Evolutionary conservation across 2,888 invertebrate species (phyloP).

Genomic region (Ectobius pallidus): DNA sequence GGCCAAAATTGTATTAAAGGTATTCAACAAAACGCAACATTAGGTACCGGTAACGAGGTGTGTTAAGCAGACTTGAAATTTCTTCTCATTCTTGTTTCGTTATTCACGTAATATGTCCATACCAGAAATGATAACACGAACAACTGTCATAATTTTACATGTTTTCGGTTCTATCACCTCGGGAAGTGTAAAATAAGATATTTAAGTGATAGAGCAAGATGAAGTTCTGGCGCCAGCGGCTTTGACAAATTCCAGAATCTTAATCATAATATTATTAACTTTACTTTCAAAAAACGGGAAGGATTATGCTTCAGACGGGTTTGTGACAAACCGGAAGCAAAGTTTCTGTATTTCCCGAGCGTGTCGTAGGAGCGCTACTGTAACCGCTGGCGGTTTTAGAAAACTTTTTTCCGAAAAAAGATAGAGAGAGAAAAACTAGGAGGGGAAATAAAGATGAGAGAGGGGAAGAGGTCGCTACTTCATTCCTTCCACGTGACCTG

Average conservation of each 20-base stretch:
- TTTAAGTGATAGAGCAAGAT: too few species aligned
- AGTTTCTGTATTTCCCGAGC: conserved; percentile 37
- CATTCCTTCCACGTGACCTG: conserved; percentile 38
- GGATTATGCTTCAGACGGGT: neutral
- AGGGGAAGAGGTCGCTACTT: conserved; percentile 24
- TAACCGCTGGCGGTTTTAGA: conserved; percentile 36
- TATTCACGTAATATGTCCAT: too few species aligned
- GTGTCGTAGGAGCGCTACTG: conserved; percentile 34
- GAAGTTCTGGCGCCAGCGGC: too few species aligned
- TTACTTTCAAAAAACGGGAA: neutral
- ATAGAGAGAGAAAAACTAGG: conserved; percentile 19
- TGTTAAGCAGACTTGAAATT: too few species aligned
- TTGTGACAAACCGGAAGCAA: conserved; percentile 31
- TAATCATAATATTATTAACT: conserved; percentile 6
- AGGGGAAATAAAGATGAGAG: neutral
- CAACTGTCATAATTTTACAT: too few species aligned
- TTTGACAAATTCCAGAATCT: neutral
- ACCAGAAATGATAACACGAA: too few species aligned
- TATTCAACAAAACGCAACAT: too few species aligned
- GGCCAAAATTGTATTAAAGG: too few species aligned
- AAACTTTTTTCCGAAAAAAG: conserved; percentile 31
- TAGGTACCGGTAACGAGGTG: too few species aligned
- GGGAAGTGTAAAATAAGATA: too few species aligned
- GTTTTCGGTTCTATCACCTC: too few species aligned
- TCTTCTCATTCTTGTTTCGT: too few species aligned